These are phyloP conservation scores for Pyrocephalus nanus DNA, from an alignment of 2,797 vertebrate genomes.

Conservation along the genomic window DNA sequence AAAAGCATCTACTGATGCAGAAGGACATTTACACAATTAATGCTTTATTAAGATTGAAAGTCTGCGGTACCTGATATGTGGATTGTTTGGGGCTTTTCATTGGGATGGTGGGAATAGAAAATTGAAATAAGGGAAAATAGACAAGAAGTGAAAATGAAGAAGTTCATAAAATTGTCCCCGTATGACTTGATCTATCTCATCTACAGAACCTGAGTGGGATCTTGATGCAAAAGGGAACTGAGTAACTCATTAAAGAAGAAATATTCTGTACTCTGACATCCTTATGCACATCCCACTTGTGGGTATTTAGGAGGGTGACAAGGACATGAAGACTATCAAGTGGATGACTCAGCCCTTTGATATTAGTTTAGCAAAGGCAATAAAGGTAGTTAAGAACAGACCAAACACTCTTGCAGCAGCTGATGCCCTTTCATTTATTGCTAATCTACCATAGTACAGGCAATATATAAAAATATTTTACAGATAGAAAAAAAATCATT, in stretches of 20 bases:
- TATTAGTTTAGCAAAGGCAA: not conserved
- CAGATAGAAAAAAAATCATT: constrained; percentile 77
- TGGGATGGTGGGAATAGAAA: not conserved
- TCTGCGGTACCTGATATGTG: not conserved
- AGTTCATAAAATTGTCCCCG: not conserved
- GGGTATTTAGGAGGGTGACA: not conserved
- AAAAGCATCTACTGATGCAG: not conserved
- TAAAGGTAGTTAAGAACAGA: not conserved
- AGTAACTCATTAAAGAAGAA: not conserved
- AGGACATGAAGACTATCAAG: not conserved
- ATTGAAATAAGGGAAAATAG: not conserved
- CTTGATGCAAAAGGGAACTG: not conserved
- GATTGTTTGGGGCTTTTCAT: not conserved
- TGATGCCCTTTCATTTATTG: constrained; percentile 87
- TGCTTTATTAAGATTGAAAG: not conserved
- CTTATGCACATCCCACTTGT: fast-evolving
- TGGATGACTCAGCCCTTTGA: not conserved
- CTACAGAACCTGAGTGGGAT: not conserved
- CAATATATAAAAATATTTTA: constrained; percentile 85
- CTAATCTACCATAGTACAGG: constrained; percentile 86
- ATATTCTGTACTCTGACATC: not conserved
- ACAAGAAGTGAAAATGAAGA: not conserved
- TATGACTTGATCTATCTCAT: not conserved
- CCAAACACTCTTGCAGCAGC: not conserved
- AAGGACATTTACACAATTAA: not conserved